These are phyloP conservation scores for Rhombomys opimus DNA, from an alignment of 2,113 vertebrate species.

Conservation along the genomic window DNA sequence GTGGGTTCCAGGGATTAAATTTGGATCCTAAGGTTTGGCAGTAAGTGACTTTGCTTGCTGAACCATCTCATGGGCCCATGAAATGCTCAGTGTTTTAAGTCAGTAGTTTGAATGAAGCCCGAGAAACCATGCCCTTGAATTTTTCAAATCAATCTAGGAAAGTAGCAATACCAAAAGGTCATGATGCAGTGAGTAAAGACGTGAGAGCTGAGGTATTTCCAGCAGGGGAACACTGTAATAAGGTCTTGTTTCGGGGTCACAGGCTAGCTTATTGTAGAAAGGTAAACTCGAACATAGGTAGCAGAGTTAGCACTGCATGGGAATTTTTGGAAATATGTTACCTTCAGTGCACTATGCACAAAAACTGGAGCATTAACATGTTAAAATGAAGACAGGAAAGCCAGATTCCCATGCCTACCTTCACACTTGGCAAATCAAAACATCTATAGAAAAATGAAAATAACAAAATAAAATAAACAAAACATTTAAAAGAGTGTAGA, in stretches of 20 bases:
- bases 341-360: not conserved
- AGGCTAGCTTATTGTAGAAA: not conserved
- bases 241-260: not conserved
- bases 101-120: not conserved
- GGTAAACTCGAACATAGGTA: not conserved
- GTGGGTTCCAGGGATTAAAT: not conserved
- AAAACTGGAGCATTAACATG: not conserved
- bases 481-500: not conserved
- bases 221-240: not conserved
- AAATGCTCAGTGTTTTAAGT: constrained; percentile 12
- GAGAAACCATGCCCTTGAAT: not conserved
- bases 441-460: not conserved
- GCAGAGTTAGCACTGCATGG: not conserved
- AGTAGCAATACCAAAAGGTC: not conserved
- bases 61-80: not conserved
- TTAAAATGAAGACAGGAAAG: not conserved
- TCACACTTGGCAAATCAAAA: not conserved
- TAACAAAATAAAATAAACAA: not conserved
- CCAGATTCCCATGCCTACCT: not conserved
- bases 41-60: not conserved
- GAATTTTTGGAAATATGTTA: not conserved
- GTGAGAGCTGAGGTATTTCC: not conserved
- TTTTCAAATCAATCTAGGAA: not conserved
- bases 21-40: not conserved
- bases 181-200: not conserved